These are phyloP conservation scores for Rhinogobius similis DNA, from an alignment of 2,113 vertebrate genomes.

Conservation along the genomic window DNA sequence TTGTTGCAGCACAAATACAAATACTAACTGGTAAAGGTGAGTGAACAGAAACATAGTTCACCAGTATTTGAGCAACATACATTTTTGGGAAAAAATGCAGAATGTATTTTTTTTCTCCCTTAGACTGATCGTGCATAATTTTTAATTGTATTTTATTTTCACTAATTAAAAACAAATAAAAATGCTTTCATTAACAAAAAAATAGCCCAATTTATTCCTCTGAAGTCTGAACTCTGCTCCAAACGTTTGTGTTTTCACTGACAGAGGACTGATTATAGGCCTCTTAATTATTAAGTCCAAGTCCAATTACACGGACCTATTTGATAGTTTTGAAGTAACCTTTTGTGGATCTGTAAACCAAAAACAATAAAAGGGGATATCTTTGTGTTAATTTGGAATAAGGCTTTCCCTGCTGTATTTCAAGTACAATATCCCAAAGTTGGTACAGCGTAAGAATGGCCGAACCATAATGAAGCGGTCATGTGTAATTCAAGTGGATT, in stretches of 20 bases:
- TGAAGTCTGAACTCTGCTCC: not conserved
- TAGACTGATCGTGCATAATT: not conserved
- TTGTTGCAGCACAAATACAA: too few relatives aligned
- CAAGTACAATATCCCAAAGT: not conserved
- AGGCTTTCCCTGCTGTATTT: not conserved
- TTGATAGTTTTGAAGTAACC: too few relatives aligned
- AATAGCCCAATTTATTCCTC: not conserved
- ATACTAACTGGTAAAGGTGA: too few relatives aligned
- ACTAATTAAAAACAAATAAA: not conserved
- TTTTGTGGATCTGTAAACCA: not conserved
- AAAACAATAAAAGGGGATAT: not conserved
- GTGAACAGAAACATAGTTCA: too few relatives aligned
- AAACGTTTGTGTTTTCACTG: too few relatives aligned
- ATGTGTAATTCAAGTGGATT: conserved; percentile 2
- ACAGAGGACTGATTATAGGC: too few relatives aligned
- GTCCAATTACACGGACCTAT: too few relatives aligned
- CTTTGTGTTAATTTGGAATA: not conserved
- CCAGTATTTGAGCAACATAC: too few relatives aligned
- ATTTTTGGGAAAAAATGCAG: too few relatives aligned
- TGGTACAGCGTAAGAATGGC: not conserved
- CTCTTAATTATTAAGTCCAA: too few relatives aligned
- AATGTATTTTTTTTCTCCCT: not conserved
- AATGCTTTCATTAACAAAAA: not conserved
- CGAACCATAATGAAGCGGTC: not conserved
- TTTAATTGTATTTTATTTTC: not conserved